Conservation (phyloP, 2,113 vertebrate species). For the Benthochromis sp. region DNA sequence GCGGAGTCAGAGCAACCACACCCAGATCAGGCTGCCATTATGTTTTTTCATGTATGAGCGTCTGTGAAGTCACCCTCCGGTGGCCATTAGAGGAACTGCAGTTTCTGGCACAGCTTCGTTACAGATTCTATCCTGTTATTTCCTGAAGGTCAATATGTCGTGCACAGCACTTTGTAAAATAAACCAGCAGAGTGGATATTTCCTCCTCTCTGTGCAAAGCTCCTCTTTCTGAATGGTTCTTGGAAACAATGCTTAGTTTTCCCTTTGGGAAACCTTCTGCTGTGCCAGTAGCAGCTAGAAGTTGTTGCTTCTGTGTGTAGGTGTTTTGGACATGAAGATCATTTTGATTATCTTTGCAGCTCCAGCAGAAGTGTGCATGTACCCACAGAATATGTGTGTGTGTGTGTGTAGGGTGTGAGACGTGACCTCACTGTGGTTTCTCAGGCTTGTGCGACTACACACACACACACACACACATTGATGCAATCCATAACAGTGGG, state of each 20-base stretch:
- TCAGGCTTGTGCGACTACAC: background rate
- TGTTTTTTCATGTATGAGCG: background rate
- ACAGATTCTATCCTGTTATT: background rate
- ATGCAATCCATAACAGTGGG: constrained; percentile 12
- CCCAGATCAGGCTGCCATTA: background rate
- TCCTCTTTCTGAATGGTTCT: background rate
- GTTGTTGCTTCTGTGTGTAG: background rate
- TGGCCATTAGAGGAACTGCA: background rate
- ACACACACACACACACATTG: background rate
- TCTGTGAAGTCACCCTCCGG: background rate
- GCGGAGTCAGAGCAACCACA: background rate
- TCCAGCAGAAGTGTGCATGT: background rate
- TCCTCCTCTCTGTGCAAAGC: background rate
- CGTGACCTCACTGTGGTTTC: constrained; percentile 27
- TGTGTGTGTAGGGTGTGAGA: background rate
- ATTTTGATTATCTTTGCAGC: background rate
- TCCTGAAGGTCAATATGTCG: background rate
- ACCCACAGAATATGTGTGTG: background rate
- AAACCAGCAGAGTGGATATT: background rate
- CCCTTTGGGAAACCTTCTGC: background rate
- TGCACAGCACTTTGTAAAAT: background rate
- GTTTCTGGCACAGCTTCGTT: background rate
- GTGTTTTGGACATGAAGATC: background rate
- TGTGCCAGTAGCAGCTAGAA: background rate
- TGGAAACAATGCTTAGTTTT: background rate